Base-by-base conservation (phyloP, 2,888 invertebrate genomes). In the Noctua janthe region DNA sequence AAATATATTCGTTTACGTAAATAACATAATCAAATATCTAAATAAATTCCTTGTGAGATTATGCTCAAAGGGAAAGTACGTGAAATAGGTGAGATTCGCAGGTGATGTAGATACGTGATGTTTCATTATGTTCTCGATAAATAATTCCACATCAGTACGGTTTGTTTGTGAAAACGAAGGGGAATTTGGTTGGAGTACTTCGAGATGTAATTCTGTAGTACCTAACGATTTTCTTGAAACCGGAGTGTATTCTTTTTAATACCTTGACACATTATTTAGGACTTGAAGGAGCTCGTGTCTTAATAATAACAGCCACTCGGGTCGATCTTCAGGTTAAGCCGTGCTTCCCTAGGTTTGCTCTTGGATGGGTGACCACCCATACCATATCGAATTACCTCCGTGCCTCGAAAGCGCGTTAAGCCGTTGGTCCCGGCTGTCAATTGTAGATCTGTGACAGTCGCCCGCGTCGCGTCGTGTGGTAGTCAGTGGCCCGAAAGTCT, bases 21-120 rank as follows among this genome's bases (percentile, higher is more conserved):
- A 80, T 76, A 81, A 81, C 49, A 29, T 82, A 81, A 82, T 85
- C 87, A 85, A 78, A 87, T 79, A 74, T 85, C 77, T 56, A 64
- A 87, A 84, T 78, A 86, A 76, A 75, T 49, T 77, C 17, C 71
- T 49, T 71, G 43, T 20, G n/a, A 49, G 71, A 74, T 79, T 66
- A 80, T 67, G 17, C 62, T 85, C 77, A 85, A 85, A 87, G 73
- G 51, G 72, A 81, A 74, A 78, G 79, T 78, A 66, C 59, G 47
- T 23, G 51, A 71, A 71, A 70, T 76, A 74, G 64, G 74, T 76
- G 64, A 76, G 64, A 71, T 76, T 71, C 59, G 29, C 62, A 66
- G 29, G 70, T 62, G 56, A 83, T 74, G 72, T 75, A 64, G 51
- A 71, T 20, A 59, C 54, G 29, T 54, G 56, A 64, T 74, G 35